phyloP scores from a whole-genome alignment of 2,113 vertebrate genomes.

The Merops nubicus region DNA sequence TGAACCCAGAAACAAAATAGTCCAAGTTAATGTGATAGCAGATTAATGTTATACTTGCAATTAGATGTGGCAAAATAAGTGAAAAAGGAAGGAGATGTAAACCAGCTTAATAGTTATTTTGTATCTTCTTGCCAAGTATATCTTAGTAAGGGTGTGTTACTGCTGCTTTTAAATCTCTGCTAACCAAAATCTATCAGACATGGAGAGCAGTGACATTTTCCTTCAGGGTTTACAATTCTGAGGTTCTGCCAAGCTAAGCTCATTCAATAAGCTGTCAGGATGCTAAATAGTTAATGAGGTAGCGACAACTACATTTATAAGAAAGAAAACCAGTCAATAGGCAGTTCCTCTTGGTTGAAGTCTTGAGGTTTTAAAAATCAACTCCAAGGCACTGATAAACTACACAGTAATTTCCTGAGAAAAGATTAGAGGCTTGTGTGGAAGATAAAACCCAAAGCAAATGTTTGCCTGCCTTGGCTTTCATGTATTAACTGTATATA shows the following conservation, averaged over 20 bases:
- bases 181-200: background rate
- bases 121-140: background rate
- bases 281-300: slow-evolving; percentile 26
- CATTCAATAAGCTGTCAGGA: background rate
- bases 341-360: background rate
- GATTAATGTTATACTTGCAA: background rate
- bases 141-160: background rate
- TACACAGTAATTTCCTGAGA: slow-evolving; percentile 9
- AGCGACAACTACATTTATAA: background rate
- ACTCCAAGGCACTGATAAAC: background rate
- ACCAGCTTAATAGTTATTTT: slow-evolving; percentile 5
- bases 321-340: background rate
- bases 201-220: background rate
- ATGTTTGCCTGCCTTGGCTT: background rate
- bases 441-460: slow-evolving; percentile 13
- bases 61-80: slow-evolving; percentile 7
- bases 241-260: background rate
- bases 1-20: slow-evolving; percentile 2
- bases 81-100: slow-evolving; percentile 33
- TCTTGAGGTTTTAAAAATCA: slow-evolving; percentile 20
- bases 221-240: background rate
- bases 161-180: slow-evolving; percentile 16
- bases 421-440: slow-evolving; percentile 25
- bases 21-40: background rate
- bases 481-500: background rate